Evolutionary conservation across 2,888 invertebrate species (phyloP), one percentile per base, ranked within the genome.

Genomic region (Ectobius pallidus): DNA sequence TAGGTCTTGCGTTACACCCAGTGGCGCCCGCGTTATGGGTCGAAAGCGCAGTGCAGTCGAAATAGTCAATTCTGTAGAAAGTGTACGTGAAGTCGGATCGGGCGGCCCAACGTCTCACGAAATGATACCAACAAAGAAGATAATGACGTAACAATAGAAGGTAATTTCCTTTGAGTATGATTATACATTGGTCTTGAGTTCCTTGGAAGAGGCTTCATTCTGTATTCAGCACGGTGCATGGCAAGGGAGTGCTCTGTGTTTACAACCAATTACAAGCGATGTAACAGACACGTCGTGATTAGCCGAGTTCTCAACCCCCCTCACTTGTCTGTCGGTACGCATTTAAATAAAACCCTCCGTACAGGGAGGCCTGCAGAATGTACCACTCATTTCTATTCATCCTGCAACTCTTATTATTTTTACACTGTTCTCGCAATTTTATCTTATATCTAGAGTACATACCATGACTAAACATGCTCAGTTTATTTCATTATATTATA

Each of bases 221-320:
- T 39, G 62, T 39, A 62, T 62, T 62, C 62, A 62, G 39, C 20
- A 11, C 27, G 2, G 30, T n/a, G 9, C 58, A 58, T n/a, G 14
- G 58, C 58, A 6, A 58, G 42, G 20, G 61, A 49, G 69, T 39
- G 34, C 58, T 39, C 68, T 46, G 69, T 72, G 72, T 72, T 72
- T 72, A 72, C 72, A 72, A 72, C 72, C 72, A 72, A 72, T 72
- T 72, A 72, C 62, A 72, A 69, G 67, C 39, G 62, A 69, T 72
- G 72, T 69, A 69, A 72, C 72, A 72, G 69, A 72, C 69, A 68
- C 72, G n/a, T 22, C 58, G 46, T 68, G 49, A 69, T 69, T 49
- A 69, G 62, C 18, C 20, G 55, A 22, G 32, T 4, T 52, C 42
- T 20, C 20, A 25, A 32, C 62, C n/a, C 58, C 7, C n/a, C 32